These are phyloP conservation scores for Tethea ocularis DNA, from an alignment of 2,888 invertebrate species.

Conservation along the genomic window DNA sequence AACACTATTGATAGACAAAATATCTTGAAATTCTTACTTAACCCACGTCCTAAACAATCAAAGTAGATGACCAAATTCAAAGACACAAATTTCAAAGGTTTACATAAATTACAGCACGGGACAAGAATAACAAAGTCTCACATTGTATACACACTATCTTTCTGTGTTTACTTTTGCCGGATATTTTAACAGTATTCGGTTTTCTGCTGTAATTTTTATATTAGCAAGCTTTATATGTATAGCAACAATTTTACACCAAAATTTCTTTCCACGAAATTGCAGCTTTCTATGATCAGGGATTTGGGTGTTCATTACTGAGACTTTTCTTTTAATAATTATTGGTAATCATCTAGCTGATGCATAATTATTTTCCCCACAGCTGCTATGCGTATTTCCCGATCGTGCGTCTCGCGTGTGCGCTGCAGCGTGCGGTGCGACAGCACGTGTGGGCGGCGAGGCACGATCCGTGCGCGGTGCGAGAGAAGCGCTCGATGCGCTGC, in stretches of 20 bases:
- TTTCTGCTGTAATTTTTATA: neutral
- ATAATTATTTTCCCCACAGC: conserved; percentile 75
- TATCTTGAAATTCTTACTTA: neutral
- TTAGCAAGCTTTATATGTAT: no score
- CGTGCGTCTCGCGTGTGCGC: conserved; percentile 87
- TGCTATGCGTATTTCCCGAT: conserved; percentile 88
- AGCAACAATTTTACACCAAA: no score
- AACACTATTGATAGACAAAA: neutral
- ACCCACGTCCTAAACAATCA: neutral
- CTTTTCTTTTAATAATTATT: no score
- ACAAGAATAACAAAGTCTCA: neutral
- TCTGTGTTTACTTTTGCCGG: neutral
- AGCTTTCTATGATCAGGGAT: no score
- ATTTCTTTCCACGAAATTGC: no score
- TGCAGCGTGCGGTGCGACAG: conserved; percentile 84
- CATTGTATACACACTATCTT: neutral
- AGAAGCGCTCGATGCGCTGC: conserved; percentile 81
- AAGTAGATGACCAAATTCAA: neutral
- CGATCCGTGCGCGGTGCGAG: conserved; percentile 81
- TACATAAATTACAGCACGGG: conserved; percentile 1
- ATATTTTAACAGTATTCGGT: neutral
- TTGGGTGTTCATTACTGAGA: no score
- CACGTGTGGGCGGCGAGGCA: conserved; percentile 84
- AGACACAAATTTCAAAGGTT: conserved; percentile 3
- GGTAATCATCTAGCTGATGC: no score